phyloP scores from a whole-genome alignment of 2,113 vertebrate species.

The Elgaria multicarinata region DNA sequence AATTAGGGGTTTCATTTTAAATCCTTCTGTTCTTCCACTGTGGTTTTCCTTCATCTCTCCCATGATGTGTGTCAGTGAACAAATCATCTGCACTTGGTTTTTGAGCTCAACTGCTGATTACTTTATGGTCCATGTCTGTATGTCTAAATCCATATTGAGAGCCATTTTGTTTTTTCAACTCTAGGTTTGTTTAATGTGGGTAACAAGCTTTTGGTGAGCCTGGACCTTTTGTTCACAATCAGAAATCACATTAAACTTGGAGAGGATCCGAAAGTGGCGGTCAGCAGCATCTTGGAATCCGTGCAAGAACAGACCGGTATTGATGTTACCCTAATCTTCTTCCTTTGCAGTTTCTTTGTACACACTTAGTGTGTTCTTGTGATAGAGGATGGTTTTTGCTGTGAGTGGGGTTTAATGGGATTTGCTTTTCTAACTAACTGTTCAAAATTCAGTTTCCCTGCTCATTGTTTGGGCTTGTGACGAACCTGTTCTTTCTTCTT shows the following conservation, averaged over 20 bases:
- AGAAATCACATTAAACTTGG: constrained; percentile 88
- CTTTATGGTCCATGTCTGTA: neutral
- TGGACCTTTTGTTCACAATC: constrained; percentile 94
- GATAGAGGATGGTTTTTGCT: neutral
- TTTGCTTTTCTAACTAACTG: neutral
- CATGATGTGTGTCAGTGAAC: neutral
- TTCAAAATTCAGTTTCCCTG: neutral
- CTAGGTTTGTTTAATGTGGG: constrained; percentile 97
- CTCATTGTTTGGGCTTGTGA: neutral
- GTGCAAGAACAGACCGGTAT: constrained; percentile 88
- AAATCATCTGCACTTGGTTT: neutral
- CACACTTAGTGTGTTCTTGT: neutral
- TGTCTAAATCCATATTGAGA: neutral
- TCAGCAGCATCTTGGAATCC: constrained; percentile 80
- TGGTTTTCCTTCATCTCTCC: neutral
- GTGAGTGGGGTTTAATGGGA: neutral
- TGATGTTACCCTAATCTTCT: constrained; percentile 15
- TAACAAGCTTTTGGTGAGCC: constrained; percentile 91
- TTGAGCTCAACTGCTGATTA: neutral
- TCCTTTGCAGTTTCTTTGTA: neutral
- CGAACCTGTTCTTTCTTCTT: neutral
- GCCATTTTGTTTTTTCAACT: constrained; percentile 43
- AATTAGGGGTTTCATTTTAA: neutral
- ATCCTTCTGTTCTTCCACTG: neutral
- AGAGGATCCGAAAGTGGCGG: constrained; percentile 84